Base-by-base conservation (phyloP, 2,113 vertebrate species). In the Ivindomyrus marchei region DNA sequence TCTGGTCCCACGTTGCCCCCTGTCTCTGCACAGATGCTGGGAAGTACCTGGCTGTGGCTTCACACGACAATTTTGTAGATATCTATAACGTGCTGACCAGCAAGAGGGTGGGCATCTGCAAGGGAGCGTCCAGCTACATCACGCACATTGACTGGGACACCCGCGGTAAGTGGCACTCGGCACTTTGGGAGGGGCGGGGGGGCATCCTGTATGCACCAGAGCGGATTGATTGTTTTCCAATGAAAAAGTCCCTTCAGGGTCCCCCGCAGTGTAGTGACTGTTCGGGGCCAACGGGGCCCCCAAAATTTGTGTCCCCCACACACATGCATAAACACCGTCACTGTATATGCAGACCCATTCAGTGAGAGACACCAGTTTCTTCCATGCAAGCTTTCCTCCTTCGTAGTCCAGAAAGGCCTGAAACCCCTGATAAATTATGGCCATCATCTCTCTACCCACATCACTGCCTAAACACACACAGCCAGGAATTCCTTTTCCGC, bases 131-230 rank as follows among this genome's bases (percentile, higher is more conserved):
- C 8, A 98, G 98, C 93, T 98, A 96, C 92, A 95, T 99, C 94
- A 98, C 98, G 0, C 98, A 99, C 93, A 95, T 99, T 27, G 98
- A 99, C 96, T 99, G 98, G 98, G 98, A 99, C 93, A 94, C 96
- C 5, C 96, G 97, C 95, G 98, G 98, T 99, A 89, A 92, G 89
- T 13, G 15, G 21, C 27, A 1, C 31, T 74, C 66, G 3, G 10
- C 27, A 0, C 70, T 39, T 13, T 11, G 31, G 27, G 52, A 2
- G 27, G 9, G 15, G 27, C 0, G 27, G 70, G 27, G 80, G 36
- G 42, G 7, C 36, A 39, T 4, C 7, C 36, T 62, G 24, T 2
- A 62, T n/a, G 56, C 56, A n/a, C 56, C 56, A 9, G 2, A 9
- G 24, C 8, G 7, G n/a, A n/a, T 66, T 11, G 24, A 66, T 66